Evolutionary conservation across 2,888 invertebrate species (phyloP), one percentile per base, ranked within the genome.

Genomic region (Pheosia gnoma): DNA sequence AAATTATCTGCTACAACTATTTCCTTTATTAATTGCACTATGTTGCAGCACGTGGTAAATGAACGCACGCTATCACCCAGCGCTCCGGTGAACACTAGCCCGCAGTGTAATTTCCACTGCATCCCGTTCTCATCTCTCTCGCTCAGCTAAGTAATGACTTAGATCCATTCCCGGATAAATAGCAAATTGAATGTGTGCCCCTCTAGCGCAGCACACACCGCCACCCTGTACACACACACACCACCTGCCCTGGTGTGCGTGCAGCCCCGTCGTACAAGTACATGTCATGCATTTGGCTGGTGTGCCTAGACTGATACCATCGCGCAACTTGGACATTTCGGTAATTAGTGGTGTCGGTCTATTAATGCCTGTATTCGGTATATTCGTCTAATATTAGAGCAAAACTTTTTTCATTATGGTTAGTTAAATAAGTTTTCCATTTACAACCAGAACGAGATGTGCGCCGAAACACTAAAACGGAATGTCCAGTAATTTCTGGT

Each of bases 71-170:
- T 65, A 66, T 57, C 61, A 49, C 59, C 56, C 73, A 63, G 71
- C 65, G 70, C 77, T 77, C 77, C 61, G 71, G 78, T 83, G 83
- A 85, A 88, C 84, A 81, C 81, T 82, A 78, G 84, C 81, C 84
- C 84, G 83, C 81, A 82, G 81, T 88, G 88, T 90, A 90, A 91
- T 91, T 89, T 90, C 87, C 87, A 89, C 87, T 89, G 88, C 89
- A 89, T 87, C 89, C 88, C 86, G 83, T 85, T 83, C 86, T 86
- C 87, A 86, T 89, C 88, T 87, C 91, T 86, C 90, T 87, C 91
- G 88, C 90, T 89, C 91, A 86, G 91, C 90, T 94, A 94, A 94
- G 94, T 93, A 93, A 94, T 93, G 92, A 93, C 91, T 91, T 88
- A 89, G 91, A 92, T 93, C 91, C 92, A 92, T 93, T 91, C 89